Evolutionary conservation across 2,888 invertebrate genomes (phyloP).

Genomic region (Patella pellucida): DNA sequence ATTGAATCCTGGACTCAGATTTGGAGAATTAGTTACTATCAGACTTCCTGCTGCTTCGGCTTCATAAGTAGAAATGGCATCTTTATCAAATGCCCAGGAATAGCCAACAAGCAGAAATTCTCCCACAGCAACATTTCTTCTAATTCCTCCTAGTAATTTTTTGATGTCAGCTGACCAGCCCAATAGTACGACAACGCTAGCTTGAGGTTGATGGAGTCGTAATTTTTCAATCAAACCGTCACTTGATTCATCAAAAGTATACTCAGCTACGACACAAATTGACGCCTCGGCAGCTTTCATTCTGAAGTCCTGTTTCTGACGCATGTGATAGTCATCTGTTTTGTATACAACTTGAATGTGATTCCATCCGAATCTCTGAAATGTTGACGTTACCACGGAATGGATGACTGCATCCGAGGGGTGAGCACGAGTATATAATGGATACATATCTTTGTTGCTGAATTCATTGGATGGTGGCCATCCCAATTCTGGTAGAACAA

Average conservation of each 20-base stretch:
- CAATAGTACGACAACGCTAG: conserved; percentile 50
- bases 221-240: conserved; percentile 40
- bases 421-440: conserved; percentile 53
- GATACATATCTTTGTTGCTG: conserved; percentile 37
- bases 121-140: conserved; percentile 30
- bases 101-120: conserved; percentile 54
- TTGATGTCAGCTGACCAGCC: conserved; percentile 33
- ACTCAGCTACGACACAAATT: conserved; percentile 49
- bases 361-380: conserved; percentile 68
- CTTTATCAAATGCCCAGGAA: conserved; percentile 43
- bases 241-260: conserved; percentile 19
- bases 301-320: conserved; percentile 33
- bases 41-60: conserved; percentile 50
- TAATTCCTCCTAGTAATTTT: conserved; percentile 41
- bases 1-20: conserved; percentile 36
- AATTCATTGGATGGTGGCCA: conserved; percentile 44
- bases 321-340: conserved; percentile 42
- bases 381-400: conserved; percentile 61
- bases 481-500: conserved; percentile 71
- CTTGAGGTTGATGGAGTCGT: conserved; percentile 37
- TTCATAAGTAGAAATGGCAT: conserved; percentile 39
- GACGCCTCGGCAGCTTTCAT: conserved; percentile 28
- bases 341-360: conserved; percentile 68
- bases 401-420: conserved; percentile 51
- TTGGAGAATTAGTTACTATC: conserved; percentile 40